Percentiles rank a stretch among this genome's conserved stretches.
Evolutionary conservation across 2,113 vertebrate species (phyloP).

Genomic region (Trichomycterus rosablanca): DNA sequence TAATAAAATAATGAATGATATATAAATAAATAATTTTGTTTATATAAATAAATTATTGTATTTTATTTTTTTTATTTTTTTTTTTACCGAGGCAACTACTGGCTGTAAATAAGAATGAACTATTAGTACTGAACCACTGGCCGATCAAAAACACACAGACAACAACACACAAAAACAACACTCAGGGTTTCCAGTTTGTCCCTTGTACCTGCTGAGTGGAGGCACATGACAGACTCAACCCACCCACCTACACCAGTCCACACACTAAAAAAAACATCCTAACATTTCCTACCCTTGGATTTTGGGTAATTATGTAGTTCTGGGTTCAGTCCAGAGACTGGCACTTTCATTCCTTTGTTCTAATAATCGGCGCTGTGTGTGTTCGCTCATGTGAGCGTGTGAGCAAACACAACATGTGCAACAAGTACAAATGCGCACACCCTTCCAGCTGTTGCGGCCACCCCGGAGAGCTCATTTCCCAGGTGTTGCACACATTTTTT

Average conservation of each 20-base stretch:
- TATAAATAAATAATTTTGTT: no score
- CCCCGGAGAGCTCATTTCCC: slow-evolving; percentile 58
- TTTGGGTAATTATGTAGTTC: slow-evolving; percentile 1
- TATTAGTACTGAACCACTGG: no score
- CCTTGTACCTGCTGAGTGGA: no score
- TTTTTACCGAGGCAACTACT: no score
- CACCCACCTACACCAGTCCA: neutral
- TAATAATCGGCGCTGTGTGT: slow-evolving; percentile 25
- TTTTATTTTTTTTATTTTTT: no score
- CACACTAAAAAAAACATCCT: slow-evolving; percentile 10
- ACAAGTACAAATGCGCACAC: slow-evolving; percentile 8
- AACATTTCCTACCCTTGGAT: slow-evolving; percentile 14
- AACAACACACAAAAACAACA: no score
- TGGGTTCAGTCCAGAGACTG: neutral
- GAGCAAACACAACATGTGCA: slow-evolving; percentile 35
- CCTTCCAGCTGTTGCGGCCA: slow-evolving; percentile 41
- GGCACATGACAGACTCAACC: no score
- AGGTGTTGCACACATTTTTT: slow-evolving; percentile 68
- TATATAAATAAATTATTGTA: no score
- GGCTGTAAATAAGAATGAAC: no score
- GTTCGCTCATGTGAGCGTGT: slow-evolving; percentile 20
- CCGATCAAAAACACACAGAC: no score
- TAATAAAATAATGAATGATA: no score
- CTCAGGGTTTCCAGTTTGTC: no score
- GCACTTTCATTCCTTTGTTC: slow-evolving; percentile 8